Evolutionary conservation across 2,113 vertebrate species (phyloP), one percentile per base, ranked within the genome.

Genomic region (Otolemur garnettii): DNA sequence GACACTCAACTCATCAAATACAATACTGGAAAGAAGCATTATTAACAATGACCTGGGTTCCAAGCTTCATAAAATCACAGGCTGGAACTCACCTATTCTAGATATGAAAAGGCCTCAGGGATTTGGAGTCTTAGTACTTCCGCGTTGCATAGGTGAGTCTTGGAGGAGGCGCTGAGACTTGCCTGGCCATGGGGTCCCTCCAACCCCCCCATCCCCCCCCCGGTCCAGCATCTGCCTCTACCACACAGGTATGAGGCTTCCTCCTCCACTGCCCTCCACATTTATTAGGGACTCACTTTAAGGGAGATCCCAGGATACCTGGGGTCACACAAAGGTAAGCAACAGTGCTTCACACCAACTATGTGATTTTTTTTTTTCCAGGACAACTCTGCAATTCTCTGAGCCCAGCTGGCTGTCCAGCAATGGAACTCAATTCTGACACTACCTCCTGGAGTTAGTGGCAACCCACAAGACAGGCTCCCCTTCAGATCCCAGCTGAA

Each of bases 181-280:
- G 45, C 0, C 7, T 28, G 45, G 17, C 64, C 17, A 17, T 13
- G 8, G 45, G 0, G 0, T 42, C 1, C 1, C 9, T 2, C 19
- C 19, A 8, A 50, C 45, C 45, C 45, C 45, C 4, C 45, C 45
- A 9, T 9, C 9, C 30, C 50, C 0, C 1, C 9, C 4, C 19
- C 22, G 14, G 28, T 42, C 9, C 30, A 33, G 9, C 24, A 53
- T 26, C 0, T 1, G 2, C 18, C 62, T 2, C 4, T 13, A 9
- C 33, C 7, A 26, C 14, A 13, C 11, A 2, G 30, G n/a, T 19
- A 2, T 30, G 38, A 6, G 7, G 12, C 26, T 78, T 33, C 53
- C 55, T 53, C 15, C 24, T 35, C 24, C 18, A 24, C 19, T 3
- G 53, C 79, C 24, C 5, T 4, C 24, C 3, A 18, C 2, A 11